Evolutionary conservation across 2,888 invertebrate genomes (phyloP).

Genomic region (Odontocolon sp.): DNA sequence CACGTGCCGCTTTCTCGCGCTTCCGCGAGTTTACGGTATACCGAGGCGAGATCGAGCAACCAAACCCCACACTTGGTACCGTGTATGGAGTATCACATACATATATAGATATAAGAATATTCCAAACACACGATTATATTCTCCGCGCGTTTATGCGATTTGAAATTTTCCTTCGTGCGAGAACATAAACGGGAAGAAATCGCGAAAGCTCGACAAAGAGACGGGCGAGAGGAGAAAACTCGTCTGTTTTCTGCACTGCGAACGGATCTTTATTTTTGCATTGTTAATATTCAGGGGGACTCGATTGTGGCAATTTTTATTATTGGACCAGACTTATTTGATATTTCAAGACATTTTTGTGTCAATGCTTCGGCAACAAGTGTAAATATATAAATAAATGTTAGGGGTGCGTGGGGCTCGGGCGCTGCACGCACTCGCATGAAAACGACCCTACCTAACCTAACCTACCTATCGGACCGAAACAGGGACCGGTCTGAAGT

Average conservation of each 20-base stretch:
- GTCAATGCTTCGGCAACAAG: too few species aligned
- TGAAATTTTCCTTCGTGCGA: constrained; percentile 26
- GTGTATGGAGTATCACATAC: background rate
- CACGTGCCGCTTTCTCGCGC: constrained; percentile 60
- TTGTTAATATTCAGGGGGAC: too few species aligned
- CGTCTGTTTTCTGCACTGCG: background rate
- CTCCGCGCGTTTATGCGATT: constrained; percentile 39
- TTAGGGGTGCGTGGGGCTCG: too few species aligned
- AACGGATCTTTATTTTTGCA: too few species aligned
- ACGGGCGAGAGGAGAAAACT: background rate
- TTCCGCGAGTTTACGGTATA: constrained; percentile 39
- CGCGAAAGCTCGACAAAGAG: background rate
- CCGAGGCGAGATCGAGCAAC: constrained; percentile 13
- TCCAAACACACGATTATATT: constrained; percentile 38
- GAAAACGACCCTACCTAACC: too few species aligned
- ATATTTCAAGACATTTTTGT: too few species aligned
- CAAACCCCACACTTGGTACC: background rate
- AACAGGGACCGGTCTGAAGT: too few species aligned
- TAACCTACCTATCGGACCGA: too few species aligned
- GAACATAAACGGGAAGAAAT: constrained; percentile 10
- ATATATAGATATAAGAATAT: constrained; percentile 22
- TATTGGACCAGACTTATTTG: too few species aligned
- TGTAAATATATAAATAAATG: too few species aligned
- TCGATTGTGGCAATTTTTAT: too few species aligned
- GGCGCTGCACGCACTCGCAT: too few species aligned